phyloP scores from a whole-genome alignment of 2,888 invertebrate genomes.

The Ceriagrion tenellum region DNA sequence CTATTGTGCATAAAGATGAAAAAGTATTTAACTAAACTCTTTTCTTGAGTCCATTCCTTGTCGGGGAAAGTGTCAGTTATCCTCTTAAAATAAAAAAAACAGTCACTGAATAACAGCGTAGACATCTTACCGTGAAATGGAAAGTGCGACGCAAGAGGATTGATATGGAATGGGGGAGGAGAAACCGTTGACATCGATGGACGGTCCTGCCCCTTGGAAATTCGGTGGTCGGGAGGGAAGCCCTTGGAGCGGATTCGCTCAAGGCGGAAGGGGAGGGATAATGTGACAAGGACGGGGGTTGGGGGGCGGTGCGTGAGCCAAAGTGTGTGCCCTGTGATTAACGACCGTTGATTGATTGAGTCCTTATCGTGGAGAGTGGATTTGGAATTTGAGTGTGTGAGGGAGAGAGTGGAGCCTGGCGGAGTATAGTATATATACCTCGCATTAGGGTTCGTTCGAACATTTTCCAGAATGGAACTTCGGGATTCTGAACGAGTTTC shows the following conservation, averaged over 20 bases:
- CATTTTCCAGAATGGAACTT: neutral
- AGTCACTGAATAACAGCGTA: no score
- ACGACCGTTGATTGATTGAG: slow-evolving; percentile 10
- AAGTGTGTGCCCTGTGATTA: neutral
- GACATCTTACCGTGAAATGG: neutral
- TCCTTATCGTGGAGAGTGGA: neutral
- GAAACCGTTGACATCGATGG: neutral
- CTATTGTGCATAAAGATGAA: no score
- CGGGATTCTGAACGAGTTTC: neutral
- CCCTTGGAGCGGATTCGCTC: neutral
- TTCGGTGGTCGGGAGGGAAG: neutral
- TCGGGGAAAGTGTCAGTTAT: no score
- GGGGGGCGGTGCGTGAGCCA: neutral
- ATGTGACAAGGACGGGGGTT: neutral
- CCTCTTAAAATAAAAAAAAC: no score
- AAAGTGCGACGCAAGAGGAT: neutral
- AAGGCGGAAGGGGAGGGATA: neutral
- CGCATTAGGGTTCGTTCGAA: neutral
- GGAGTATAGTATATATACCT: neutral
- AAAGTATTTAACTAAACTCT: no score
- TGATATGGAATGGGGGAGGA: no score
- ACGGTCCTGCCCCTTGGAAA: neutral
- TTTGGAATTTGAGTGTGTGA: neutral
- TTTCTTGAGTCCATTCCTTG: no score
- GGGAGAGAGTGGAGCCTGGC: neutral